A percentile compares a stretch with the other conserved stretches of the same genome.
These are phyloP conservation scores for Phaedon cochleariae DNA, from an alignment of 2,888 invertebrate species.

Conservation along the genomic window DNA sequence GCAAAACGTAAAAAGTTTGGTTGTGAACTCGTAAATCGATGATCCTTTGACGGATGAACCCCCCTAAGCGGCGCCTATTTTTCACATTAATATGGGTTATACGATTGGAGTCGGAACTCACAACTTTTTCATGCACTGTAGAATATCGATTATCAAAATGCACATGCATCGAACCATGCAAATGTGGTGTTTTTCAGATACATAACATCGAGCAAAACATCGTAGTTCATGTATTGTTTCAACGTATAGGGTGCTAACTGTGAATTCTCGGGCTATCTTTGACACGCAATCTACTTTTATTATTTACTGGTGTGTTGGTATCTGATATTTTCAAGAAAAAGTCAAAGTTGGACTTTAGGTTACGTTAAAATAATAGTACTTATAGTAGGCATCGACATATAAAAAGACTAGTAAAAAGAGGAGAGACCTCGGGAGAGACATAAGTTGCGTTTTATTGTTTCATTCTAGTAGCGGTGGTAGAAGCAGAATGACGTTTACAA, in stretches of 20 bases:
- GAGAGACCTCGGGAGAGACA: too few species aligned
- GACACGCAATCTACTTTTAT: neutral
- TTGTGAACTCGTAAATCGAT: too few species aligned
- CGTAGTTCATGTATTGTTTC: neutral
- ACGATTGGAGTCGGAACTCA: neutral
- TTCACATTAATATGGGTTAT: neutral
- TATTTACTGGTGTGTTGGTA: neutral
- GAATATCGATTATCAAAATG: neutral
- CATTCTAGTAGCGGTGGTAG: too few species aligned
- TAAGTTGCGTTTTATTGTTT: too few species aligned
- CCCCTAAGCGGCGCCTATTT: too few species aligned
- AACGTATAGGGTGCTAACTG: neutral
- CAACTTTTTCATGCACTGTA: neutral
- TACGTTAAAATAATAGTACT: too few species aligned
- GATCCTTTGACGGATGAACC: too few species aligned
- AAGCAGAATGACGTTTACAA: too few species aligned
- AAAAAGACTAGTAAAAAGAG: too few species aligned
- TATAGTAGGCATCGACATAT: too few species aligned
- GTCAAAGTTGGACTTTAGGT: too few species aligned
- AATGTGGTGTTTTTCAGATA: neutral
- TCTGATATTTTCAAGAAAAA: neutral
- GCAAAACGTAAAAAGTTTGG: too few species aligned
- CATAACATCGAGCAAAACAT: neutral
- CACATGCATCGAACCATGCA: neutral
- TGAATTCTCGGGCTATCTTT: neutral